A percentile compares a stretch with the other conserved stretches of the same genome.
phyloP scores from a whole-genome alignment of 1,140 invertebrate species.

The Drosophila ironensis region DNA sequence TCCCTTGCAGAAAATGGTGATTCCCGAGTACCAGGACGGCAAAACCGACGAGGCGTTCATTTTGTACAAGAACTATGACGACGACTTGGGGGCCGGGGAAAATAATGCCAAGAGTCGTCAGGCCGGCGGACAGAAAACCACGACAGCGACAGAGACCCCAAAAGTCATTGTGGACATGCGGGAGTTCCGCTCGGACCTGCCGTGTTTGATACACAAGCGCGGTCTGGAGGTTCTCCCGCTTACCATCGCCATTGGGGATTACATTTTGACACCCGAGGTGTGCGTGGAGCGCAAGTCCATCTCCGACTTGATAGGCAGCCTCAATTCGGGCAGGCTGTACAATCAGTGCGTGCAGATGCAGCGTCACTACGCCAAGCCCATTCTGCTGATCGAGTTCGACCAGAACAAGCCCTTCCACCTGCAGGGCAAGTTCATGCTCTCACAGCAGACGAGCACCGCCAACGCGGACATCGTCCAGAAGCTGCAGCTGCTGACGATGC shows the following conservation, averaged over 20 bases:
- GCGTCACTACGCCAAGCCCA: constrained; percentile 92
- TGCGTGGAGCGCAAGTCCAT: constrained; percentile 98
- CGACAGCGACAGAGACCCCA: constrained; percentile 79
- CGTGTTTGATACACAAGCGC: constrained; percentile 95
- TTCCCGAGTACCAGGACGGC: constrained; percentile 95
- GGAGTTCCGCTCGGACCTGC: constrained; percentile 98
- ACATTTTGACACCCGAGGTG: constrained; percentile 97
- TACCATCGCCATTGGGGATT: constrained; percentile 96
- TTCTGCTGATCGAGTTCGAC: constrained; percentile 98
- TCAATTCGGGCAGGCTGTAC: constrained; percentile 97
- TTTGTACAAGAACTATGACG: constrained; percentile 82
- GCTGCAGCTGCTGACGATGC: constrained; percentile 94
- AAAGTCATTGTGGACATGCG: constrained; percentile 97
- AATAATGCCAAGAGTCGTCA: constrained; percentile 85
- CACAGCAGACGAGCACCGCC: constrained; percentile 84
- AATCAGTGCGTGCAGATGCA: constrained; percentile 96
- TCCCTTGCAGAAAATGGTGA: constrained; percentile 91
- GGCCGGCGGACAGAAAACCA: constrained; percentile 84
- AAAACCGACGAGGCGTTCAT: constrained; percentile 88
- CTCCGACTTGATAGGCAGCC: constrained; percentile 97
- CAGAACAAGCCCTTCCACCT: constrained; percentile 95
- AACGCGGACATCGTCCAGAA: constrained; percentile 91
- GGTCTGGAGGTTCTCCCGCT: constrained; percentile 97
- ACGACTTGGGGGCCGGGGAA: constrained; percentile 51
- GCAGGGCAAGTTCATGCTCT: constrained; percentile 92